Conservation (phyloP, 2,113 vertebrate species). For the Myiozetetes cayanensis region DNA sequence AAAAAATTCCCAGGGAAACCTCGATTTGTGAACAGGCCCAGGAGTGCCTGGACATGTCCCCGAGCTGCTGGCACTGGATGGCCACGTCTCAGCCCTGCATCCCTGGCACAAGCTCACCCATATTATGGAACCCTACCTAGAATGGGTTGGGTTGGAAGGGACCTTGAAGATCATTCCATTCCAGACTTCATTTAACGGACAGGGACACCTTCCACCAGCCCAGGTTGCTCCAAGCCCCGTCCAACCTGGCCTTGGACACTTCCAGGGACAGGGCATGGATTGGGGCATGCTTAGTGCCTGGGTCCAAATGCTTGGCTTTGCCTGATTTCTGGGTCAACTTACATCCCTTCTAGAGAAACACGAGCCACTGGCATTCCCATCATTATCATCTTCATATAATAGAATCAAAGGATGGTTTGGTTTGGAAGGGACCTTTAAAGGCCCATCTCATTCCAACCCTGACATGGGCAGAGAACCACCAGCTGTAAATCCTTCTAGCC, state of each 20-base stretch:
- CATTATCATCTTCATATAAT: background rate
- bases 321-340: background rate
- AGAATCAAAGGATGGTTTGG: background rate
- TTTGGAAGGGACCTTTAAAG: background rate
- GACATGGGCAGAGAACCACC: background rate
- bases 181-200: background rate
- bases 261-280: background rate
- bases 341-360: rapidly evolving
- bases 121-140: background rate
- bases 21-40: rapidly evolving
- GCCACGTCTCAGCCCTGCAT: background rate
- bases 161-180: background rate
- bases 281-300: rapidly evolving
- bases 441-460: background rate
- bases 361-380: rapidly evolving
- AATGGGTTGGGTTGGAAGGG: background rate
- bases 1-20: background rate
- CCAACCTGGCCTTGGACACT: background rate
- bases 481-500: rapidly evolving
- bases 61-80: rapidly evolving
- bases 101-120: background rate
- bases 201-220: background rate
- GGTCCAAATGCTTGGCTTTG: background rate
- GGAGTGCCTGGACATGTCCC: rapidly evolving
- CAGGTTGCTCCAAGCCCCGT: background rate